A percentile compares a stretch with the other conserved stretches of the same genome.
Conservation (phyloP, 1,140 invertebrate genomes). For the Cydia amplana region DNA sequence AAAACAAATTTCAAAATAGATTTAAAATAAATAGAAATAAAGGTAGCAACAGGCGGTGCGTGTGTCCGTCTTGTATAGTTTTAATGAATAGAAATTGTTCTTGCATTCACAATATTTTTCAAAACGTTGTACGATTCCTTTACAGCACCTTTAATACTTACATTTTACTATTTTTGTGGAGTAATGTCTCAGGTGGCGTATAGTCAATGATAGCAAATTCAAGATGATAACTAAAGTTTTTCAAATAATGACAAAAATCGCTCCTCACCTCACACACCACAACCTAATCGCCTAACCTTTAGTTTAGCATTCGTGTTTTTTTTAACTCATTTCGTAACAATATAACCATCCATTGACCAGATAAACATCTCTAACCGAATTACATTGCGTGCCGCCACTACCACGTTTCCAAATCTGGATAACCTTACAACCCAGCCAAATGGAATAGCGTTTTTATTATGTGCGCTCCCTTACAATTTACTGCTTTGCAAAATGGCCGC, state of each 20-base stretch:
- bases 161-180: no score
- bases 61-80: no score
- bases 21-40: no score
- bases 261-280: conserved; percentile 29
- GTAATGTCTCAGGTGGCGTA: no score
- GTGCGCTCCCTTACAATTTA: conserved; percentile 13
- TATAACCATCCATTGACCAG: conserved; percentile 73
- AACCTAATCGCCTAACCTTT: conserved; percentile 48
- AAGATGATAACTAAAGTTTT: no score
- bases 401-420: conserved; percentile 61
- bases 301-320: conserved; percentile 53
- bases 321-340: conserved; percentile 63
- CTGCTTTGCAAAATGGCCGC: conserved; percentile 36
- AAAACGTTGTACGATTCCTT: no score
- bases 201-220: no score
- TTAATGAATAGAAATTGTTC: no score
- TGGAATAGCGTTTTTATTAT: conserved; percentile 37
- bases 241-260: not conserved
- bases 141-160: no score
- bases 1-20: no score
- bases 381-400: conserved; percentile 63
- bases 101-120: no score
- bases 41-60: no score
- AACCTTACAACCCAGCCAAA: conserved; percentile 48
- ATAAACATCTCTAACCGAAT: conserved; percentile 67